Base-by-base conservation (phyloP, 1,140 invertebrate genomes). In the Trypoxylus dichotomus region DNA sequence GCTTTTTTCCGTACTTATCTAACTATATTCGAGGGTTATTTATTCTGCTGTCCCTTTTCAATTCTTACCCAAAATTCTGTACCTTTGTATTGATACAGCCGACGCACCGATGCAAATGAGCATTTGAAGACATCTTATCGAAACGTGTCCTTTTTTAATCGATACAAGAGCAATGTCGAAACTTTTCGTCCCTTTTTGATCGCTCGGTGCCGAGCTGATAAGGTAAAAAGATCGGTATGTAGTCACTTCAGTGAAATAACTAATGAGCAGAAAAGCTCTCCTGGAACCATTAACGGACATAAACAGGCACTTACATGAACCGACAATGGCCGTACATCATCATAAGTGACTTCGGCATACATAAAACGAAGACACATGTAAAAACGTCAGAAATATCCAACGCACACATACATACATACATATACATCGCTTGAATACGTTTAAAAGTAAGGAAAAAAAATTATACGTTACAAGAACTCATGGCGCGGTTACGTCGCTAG, bases 291-390 rank as follows among this genome's bases (percentile, higher is more conserved):
- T 81, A 81, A 81, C 79, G 77, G 79, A 79, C 79, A 78, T 78
- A 81, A 81, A 81, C 80, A 81, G 73, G 71, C 79, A 79, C 78
- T 81, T 80, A 78, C 75, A 80, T 68, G 79, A 75, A 42, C 78
- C 80, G 78, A 79, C 76, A 76, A 79, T 77, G 74, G 54, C 54
- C 77, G 78, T 81, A 54, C 76, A 80, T 81, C 75, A 76, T 76
- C 75, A 74, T 76, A 80, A 80, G 76, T 80, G 80, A 81, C 74
- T 80, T 77, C 80, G 78, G 80, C 78, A 76, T 47, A 76, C 68
- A 78, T 73, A 78, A 80, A 81, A 80, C 72, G 79, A 74, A 73
- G 76, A 78, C 77, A 80, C 75, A 81, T 79, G 80, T 80, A 80
- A 78, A 79, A 78, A 78, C 60, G 42, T 60, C 73, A 78, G 7